Conservation (phyloP, 2,888 invertebrate species). For the Nomada ruficornis region DNA sequence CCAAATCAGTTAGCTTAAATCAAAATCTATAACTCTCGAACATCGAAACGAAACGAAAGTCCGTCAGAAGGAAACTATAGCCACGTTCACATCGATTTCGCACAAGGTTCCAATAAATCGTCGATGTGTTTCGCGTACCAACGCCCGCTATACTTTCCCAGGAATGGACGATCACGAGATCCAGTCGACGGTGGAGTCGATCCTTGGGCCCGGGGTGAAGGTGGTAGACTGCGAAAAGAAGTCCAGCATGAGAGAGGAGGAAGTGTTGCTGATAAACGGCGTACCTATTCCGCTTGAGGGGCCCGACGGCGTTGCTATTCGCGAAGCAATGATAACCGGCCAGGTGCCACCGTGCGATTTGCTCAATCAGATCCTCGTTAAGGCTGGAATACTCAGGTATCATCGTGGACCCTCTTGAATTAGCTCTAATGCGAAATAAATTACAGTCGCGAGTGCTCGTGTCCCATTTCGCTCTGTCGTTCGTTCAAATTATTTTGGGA, state of each 20-base stretch:
- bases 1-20: neutral
- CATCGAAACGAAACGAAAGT: constrained; percentile 1
- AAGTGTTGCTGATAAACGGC: constrained; percentile 89
- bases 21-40: neutral
- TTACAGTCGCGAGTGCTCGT: neutral
- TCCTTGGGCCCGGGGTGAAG: constrained; percentile 89
- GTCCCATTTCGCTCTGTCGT: neutral
- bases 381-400: constrained; percentile 87
- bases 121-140: constrained; percentile 38
- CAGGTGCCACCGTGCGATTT: constrained; percentile 90
- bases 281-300: constrained; percentile 89
- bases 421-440: constrained; percentile 14
- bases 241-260: constrained; percentile 89
- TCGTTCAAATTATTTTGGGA: neutral
- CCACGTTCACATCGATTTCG: constrained; percentile 65
- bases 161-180: constrained; percentile 90
- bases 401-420: constrained; percentile 58
- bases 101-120: constrained; percentile 64
- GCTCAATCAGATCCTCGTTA: constrained; percentile 88
- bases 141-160: constrained; percentile 57
- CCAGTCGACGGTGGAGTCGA: constrained; percentile 90
- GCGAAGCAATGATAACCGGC: constrained; percentile 88
- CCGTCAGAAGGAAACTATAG: neutral
- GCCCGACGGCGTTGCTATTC: constrained; percentile 88
- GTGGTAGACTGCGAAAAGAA: constrained; percentile 91